phyloP scores from a whole-genome alignment of 2,888 invertebrate species.

The Adineta ricciae region DNA sequence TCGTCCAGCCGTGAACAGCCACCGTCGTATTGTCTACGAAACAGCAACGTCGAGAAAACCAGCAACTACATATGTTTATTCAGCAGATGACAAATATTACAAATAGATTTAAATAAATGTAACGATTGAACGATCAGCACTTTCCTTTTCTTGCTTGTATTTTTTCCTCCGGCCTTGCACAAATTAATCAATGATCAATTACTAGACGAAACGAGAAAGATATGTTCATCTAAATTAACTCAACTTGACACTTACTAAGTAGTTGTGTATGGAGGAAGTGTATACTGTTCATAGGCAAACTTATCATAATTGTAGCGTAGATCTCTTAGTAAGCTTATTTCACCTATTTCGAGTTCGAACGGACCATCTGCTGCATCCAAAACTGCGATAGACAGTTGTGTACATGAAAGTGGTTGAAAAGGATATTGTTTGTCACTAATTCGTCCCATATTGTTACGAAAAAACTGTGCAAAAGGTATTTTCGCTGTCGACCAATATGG shows the following conservation, averaged over 20 bases:
- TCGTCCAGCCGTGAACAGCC: neutral
- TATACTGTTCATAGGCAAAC: constrained; percentile 31
- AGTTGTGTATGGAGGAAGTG: constrained; percentile 28
- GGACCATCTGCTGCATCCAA: constrained; percentile 29
- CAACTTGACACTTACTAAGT: neutral
- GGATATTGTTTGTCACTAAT: constrained; percentile 27
- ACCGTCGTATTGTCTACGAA: neutral
- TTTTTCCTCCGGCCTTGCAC: neutral
- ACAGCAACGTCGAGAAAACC: neutral
- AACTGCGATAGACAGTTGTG: constrained; percentile 25
- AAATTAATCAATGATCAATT: neutral
- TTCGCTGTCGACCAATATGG: constrained; percentile 78
- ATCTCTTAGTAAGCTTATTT: constrained; percentile 29
- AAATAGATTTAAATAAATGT: neutral
- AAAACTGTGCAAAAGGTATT: constrained; percentile 33
- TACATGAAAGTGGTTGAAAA: constrained; percentile 14
- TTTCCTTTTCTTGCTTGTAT: too few relatives aligned
- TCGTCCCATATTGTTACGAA: constrained; percentile 25
- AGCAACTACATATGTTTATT: neutral
- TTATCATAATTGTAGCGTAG: constrained; percentile 21
- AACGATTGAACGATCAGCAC: too few relatives aligned
- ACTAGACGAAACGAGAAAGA: neutral
- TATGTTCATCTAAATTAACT: neutral
- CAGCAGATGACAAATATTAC: neutral
- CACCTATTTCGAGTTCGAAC: constrained; percentile 29